Evolutionary conservation across 2,888 invertebrate genomes (phyloP).

Genomic region (Perithous albicinctus): DNA sequence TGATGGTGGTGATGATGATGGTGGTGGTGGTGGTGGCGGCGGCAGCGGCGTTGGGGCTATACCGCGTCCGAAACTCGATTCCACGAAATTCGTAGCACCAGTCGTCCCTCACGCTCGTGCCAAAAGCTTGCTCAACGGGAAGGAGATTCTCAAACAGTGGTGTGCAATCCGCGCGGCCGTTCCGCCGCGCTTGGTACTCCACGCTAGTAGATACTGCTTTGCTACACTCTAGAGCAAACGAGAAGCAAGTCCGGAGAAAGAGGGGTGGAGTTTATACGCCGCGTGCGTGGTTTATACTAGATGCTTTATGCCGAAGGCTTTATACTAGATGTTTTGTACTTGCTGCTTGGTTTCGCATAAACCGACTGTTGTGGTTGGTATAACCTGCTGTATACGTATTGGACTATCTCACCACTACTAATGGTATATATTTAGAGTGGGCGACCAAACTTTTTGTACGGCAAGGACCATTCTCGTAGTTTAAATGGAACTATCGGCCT

Average conservation of each 20-base stretch:
- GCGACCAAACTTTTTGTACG: neutral
- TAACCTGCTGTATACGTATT: neutral
- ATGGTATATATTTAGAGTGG: neutral
- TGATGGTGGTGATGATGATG: neutral
- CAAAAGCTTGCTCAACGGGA: constrained; percentile 53
- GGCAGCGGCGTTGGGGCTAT: neutral
- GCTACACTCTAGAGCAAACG: constrained; percentile 5
- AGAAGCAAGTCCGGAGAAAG: neutral
- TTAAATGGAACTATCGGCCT: neutral
- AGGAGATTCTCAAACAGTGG: constrained; percentile 50
- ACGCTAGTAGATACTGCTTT: constrained; percentile 8
- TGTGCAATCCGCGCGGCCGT: constrained; percentile 13
- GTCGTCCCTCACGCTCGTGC: constrained; percentile 11
- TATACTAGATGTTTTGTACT: constrained; percentile 54
- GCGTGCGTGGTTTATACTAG: constrained; percentile 43
- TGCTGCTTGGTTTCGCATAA: constrained; percentile 52
- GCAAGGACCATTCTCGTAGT: neutral
- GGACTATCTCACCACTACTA: neutral
- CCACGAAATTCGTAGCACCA: constrained; percentile 39
- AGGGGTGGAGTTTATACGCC: constrained; percentile 19
- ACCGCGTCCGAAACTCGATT: constrained; percentile 33
- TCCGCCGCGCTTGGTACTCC: constrained; percentile 17
- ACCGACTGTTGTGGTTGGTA: constrained; percentile 37
- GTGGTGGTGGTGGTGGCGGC: neutral
- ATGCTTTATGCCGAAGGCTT: constrained; percentile 54